Base-by-base conservation (phyloP, 2,888 invertebrate genomes). In the Hoplodrina ambigua region DNA sequence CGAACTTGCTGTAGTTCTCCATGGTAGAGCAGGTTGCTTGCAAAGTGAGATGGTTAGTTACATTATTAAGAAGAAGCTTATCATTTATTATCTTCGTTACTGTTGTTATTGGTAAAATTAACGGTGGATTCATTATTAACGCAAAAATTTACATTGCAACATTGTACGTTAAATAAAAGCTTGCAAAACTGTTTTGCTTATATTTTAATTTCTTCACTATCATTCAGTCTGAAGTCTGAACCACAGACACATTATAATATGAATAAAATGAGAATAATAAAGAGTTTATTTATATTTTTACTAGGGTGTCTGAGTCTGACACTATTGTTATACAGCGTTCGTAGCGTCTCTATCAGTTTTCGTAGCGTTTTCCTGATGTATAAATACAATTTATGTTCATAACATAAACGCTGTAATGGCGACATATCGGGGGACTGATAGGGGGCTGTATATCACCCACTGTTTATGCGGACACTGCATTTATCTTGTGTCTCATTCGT, bases 331-430 rank as follows among this genome's bases (percentile, higher is more conserved):
- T 50, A 37, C 46, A 57, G 30, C 53, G 57, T 37, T 50, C n/a
- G n/a, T n/a, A n/a, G n/a, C n/a, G n/a, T 46, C 53, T 66, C 55
- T 72, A 74, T 76, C 73, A 76, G 62, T 72, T 73, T 74, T 50
- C 19, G 50, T 17, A n/a, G n/a, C 65, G 52, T 79, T 76, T 81
- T 79, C 79, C 82, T 79, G 69, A 55, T 72, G 56, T 67, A 64
- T 81, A 70, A 73, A 72, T 70, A 54, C 49, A 54, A 80, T 80
- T 74, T 63, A 80, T 66, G 64, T 66, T 30, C 56, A 49, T 61
- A 52, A 64, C 49, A 82, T 68, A 69, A 75, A 75, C 30, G 58
- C 53, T 66, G 72, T 63, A 68, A 70, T 61, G 71, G 70, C 69
- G 67, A 68, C 56, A 72, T 77, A 64, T 74, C 69, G 17, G 46